Conservation (phyloP, 2,113 vertebrate genomes). For the Amphilophus citrinellus region DNA sequence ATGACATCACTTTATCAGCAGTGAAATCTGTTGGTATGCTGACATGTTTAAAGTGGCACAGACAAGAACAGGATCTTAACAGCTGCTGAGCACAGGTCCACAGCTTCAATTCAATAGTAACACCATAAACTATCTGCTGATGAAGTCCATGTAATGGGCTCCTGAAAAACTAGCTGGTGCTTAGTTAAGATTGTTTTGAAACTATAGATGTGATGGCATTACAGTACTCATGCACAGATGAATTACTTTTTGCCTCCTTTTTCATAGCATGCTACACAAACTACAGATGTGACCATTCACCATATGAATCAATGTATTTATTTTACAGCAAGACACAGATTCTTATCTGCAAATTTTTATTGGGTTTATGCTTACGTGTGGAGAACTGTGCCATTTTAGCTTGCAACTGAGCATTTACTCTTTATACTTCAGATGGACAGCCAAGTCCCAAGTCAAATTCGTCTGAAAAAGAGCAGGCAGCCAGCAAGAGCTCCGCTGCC, state of each 20-base stretch:
- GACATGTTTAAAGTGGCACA: too few relatives aligned
- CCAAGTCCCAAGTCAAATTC: constrained; percentile 59
- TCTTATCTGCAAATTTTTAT: neutral
- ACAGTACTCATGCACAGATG: neutral
- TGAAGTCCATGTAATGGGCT: neutral
- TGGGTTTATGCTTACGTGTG: neutral
- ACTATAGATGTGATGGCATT: neutral
- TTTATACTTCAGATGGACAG: constrained; percentile 65
- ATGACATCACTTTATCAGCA: neutral
- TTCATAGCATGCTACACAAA: neutral
- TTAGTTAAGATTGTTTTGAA: neutral
- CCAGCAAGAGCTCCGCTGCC: constrained; percentile 69
- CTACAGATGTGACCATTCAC: neutral
- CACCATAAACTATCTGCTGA: neutral
- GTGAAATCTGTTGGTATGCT: too few relatives aligned
- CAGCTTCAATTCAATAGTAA: neutral
- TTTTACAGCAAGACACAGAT: neutral
- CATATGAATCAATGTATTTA: neutral
- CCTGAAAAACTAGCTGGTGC: neutral
- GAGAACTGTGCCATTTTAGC: neutral
- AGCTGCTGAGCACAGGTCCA: neutral
- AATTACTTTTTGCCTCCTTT: neutral
- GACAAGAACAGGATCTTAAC: too few relatives aligned
- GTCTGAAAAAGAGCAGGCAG: constrained; percentile 65
- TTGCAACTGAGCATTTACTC: neutral